Conservation (phyloP, 2,797 vertebrate genomes). For the Perodicticus potto region DNA sequence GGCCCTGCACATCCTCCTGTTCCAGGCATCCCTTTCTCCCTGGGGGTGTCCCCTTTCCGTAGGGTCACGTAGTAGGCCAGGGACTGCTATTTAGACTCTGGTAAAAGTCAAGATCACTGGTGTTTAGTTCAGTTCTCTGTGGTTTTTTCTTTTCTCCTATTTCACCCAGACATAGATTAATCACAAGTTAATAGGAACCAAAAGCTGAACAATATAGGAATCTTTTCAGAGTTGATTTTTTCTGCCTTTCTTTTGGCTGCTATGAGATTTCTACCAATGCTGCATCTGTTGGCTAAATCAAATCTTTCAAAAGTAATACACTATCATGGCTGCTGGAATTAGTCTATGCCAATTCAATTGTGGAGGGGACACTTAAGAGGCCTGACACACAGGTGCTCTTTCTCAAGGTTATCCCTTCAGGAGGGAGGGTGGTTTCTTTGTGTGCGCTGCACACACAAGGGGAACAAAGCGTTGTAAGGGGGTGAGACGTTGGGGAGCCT, state of each 20-base stretch:
- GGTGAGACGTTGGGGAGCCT: not conserved
- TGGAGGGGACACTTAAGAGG: conserved; percentile 47
- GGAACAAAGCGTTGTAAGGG: not conserved
- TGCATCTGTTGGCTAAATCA: conserved; percentile 82
- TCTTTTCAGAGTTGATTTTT: conserved; percentile 77
- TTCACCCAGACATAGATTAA: conserved; percentile 83
- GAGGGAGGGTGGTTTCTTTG: conserved; percentile 66
- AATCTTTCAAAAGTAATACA: conserved; percentile 85
- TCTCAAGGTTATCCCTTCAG: conserved; percentile 59
- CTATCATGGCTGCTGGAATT: conserved; percentile 74
- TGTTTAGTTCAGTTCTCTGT: not conserved
- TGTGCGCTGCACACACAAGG: conserved; percentile 5
- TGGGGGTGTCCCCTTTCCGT: not conserved
- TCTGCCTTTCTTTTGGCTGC: conserved; percentile 52
- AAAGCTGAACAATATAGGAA: conserved; percentile 78
- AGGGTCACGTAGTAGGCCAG: not conserved
- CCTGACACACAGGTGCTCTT: not conserved
- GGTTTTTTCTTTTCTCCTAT: not conserved
- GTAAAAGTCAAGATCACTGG: not conserved
- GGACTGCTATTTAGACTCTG: not conserved
- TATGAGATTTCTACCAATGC: conserved; percentile 72
- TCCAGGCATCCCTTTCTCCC: not conserved
- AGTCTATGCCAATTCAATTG: conserved; percentile 83
- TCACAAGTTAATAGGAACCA: conserved; percentile 84
- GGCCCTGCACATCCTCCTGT: not conserved